Evolutionary conservation across 53 echinoderm and acorn worm species (phyloP).

Genomic region (Temnopleurus reevesii): DNA sequence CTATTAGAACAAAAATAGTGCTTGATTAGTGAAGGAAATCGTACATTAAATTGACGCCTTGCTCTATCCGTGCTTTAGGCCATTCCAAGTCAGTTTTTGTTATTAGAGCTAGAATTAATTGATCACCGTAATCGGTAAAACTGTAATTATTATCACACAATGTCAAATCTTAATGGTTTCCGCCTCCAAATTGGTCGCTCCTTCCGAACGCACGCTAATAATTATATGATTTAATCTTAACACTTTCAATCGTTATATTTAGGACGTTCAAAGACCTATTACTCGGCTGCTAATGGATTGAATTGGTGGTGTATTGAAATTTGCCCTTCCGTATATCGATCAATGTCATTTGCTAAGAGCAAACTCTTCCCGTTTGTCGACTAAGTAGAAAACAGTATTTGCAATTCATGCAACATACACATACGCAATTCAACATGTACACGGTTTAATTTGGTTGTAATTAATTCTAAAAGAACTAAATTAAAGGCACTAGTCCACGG

Average conservation of each 20-base stretch:
- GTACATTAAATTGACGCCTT: no score
- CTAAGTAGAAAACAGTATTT: not conserved
- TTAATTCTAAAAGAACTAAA: no score
- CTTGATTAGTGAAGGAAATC: no score
- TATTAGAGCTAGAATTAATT: no score
- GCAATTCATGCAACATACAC: not conserved
- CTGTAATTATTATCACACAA: not conserved
- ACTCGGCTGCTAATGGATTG: not conserved
- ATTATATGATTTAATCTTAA: not conserved
- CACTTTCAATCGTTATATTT: not conserved
- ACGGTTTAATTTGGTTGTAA: no score
- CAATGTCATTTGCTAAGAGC: constrained; percentile 27
- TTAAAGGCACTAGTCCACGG: no score
- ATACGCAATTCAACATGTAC: no score
- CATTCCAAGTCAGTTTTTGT: no score
- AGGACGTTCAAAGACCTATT: not conserved
- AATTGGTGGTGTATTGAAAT: constrained; percentile 28
- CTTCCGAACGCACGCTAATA: not conserved
- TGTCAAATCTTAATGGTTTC: not conserved
- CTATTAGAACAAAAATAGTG: no score
- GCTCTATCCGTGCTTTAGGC: no score
- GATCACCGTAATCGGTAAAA: not conserved
- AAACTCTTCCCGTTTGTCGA: not conserved
- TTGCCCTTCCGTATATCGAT: constrained; percentile 26
- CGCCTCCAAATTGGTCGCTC: not conserved